Base-by-base conservation (phyloP, 2,113 vertebrate genomes). In the Columba livia region DNA sequence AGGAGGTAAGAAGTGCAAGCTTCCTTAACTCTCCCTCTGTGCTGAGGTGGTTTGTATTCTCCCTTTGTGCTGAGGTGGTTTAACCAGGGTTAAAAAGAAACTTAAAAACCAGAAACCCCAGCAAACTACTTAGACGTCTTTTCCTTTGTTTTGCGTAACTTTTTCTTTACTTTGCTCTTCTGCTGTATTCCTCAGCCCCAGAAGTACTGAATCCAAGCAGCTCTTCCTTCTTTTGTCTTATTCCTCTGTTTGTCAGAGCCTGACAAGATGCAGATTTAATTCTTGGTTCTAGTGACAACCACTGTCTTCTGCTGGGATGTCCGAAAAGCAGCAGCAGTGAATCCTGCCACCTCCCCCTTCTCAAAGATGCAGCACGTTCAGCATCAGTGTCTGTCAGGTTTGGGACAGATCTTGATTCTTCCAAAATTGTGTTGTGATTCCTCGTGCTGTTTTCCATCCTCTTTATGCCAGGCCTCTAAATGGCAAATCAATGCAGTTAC, bases 211-310 rank as follows among this genome's bases (percentile, higher is more conserved):
- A 72, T 89, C 36, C 31, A 51, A 65, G 57, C 62, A 77, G 66
- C 69, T 91, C 38, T 72, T 91, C 14, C n/a, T 80, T 28, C 48
- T 90, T 58, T 18, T 0, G 0, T 91, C 87, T 89, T 93, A 54
- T 92, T 79, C 71, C 51, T 75, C 56, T 1, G 1, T 64, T 94
- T 94, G 81, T 91, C 84, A 73, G 78, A 47, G 79, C 50, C 74
- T 83, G 70, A 96, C 54, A 70, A 78, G 85, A 48, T 58, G 62
- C 85, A 94, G 91, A 28, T 91, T 75, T 58, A 70, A 13, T 96
- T 90, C 82, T 80, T 96, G 94, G 79, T 67, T 88, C 36, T 81
- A 50, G 3, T 74, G 79, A 57, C 50, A 64, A 2, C 56, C 2
- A 0, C 56, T 54, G 78, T 18, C 71, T 85, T 70, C 64, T 90